phyloP scores from a whole-genome alignment of 2,113 vertebrate species.

The Pluvialis apricaria region DNA sequence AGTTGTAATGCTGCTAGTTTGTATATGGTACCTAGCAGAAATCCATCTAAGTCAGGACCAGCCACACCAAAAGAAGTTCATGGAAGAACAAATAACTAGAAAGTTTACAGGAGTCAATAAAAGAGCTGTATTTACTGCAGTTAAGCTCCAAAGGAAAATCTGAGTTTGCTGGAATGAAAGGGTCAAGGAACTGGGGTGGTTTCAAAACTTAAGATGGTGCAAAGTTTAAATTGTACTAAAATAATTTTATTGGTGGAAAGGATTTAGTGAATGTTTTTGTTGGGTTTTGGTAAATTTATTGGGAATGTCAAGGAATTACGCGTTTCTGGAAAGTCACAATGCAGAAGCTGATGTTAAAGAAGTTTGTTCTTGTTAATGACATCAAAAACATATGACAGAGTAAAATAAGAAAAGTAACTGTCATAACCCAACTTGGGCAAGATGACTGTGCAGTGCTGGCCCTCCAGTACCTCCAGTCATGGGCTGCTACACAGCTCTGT shows the following conservation, averaged over 20 bases:
- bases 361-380: not conserved
- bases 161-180: not conserved
- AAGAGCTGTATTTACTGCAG: not conserved
- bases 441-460: not conserved
- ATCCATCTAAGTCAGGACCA: not conserved
- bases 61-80: not conserved
- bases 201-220: not conserved
- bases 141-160: not conserved
- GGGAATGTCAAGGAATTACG: not conserved
- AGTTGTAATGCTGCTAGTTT: not conserved
- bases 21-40: fast-evolving
- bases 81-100: not conserved
- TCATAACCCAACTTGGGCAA: not conserved
- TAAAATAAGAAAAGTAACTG: not conserved
- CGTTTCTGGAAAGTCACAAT: not conserved
- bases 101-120: not conserved
- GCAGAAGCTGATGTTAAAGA: not conserved
- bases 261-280: not conserved
- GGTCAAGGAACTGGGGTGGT: not conserved
- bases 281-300: not conserved
- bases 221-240: not conserved
- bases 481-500: not conserved
- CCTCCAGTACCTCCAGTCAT: not conserved
- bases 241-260: not conserved
- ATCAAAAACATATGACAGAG: not conserved